phyloP scores from a whole-genome alignment of 2,113 vertebrate species.

The Cervus canadensis region DNA sequence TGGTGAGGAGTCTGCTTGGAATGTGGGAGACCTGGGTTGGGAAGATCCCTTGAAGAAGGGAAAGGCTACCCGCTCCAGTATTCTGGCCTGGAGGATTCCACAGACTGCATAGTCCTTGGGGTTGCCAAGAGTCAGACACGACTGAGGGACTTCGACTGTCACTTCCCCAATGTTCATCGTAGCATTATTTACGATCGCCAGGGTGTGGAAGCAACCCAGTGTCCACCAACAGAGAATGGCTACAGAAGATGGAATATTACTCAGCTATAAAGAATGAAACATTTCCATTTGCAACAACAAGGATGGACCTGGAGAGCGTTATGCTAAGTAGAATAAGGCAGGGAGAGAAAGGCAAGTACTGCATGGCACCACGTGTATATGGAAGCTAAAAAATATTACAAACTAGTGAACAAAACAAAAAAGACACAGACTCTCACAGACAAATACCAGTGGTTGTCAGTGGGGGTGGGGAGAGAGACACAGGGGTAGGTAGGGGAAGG shows the following conservation, averaged over 20 bases:
- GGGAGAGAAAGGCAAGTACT: background rate
- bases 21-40: background rate
- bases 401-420: background rate
- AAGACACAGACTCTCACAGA: background rate
- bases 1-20: background rate
- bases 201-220: background rate
- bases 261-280: background rate
- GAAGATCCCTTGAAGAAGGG: background rate
- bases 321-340: background rate
- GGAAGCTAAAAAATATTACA: background rate
- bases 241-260: background rate
- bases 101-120: rapidly evolving
- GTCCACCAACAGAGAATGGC: background rate
- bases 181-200: rapidly evolving
- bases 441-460: background rate
- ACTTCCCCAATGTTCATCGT: rapidly evolving
- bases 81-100: background rate
- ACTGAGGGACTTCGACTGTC: background rate
- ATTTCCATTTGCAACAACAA: background rate
- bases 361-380: rapidly evolving
- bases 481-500: background rate
- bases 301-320: background rate
- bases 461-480: background rate
- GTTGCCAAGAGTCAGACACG: rapidly evolving
- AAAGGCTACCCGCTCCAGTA: background rate